phyloP scores from a whole-genome alignment of 2,888 invertebrate species.

The Melieria picta region DNA sequence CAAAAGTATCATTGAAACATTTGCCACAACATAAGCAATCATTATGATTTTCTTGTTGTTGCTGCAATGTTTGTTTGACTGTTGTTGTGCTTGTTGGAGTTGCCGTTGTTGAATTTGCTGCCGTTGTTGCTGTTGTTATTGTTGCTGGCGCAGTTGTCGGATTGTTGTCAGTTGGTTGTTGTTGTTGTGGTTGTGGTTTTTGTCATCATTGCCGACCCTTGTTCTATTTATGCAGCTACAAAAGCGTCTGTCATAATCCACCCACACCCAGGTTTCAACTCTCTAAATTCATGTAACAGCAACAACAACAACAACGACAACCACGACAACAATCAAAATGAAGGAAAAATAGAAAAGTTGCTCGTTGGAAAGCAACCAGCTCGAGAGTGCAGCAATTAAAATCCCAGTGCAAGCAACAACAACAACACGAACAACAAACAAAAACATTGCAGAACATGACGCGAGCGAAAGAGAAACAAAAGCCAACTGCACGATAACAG shows the following conservation, averaged over 20 bases:
- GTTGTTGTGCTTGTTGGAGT: not conserved
- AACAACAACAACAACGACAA: no score
- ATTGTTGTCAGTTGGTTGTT: slow-evolving; percentile 2
- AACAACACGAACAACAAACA: no score
- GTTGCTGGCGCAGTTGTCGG: not conserved
- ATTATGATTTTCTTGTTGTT: slow-evolving; percentile 15
- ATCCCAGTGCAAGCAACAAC: slow-evolving; percentile 5
- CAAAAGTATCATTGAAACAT: slow-evolving; percentile 34
- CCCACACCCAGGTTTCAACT: slow-evolving; percentile 41
- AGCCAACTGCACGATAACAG: no score
- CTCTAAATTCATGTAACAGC: not conserved
- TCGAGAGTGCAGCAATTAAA: slow-evolving; percentile 11
- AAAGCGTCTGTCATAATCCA: slow-evolving; percentile 46
- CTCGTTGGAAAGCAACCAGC: not conserved
- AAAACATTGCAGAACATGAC: no score
- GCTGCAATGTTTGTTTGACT: not conserved
- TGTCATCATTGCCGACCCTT: slow-evolving; percentile 41
- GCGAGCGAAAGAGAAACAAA: no score
- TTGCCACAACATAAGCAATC: slow-evolving; percentile 11
- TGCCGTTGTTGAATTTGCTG: not conserved
- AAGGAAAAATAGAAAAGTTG: not conserved
- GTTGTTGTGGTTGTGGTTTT: slow-evolving; percentile 11
- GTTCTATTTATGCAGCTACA: slow-evolving; percentile 44
- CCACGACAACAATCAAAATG: no score
- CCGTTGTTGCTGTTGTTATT: not conserved